These are phyloP conservation scores for Thelaira solivaga DNA, from an alignment of 2,888 invertebrate species.

Conservation along the genomic window DNA sequence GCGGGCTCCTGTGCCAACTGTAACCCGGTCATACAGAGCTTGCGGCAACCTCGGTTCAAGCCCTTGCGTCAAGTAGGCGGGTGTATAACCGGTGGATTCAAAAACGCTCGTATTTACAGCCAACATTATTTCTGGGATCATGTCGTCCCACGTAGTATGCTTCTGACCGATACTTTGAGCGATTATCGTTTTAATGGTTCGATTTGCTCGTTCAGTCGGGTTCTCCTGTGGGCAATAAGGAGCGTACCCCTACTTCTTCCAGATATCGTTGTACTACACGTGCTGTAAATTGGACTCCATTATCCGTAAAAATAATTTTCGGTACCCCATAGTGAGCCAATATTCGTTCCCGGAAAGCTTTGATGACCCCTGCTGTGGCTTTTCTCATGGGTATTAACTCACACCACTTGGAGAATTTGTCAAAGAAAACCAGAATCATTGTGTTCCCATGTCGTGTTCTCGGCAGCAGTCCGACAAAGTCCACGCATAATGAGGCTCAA, in stretches of 20 bases:
- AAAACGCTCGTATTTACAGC: constrained; percentile 11
- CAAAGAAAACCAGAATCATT: neutral
- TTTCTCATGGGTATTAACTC: neutral
- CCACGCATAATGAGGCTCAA: neutral
- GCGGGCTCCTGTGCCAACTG: too few relatives aligned
- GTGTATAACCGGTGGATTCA: neutral
- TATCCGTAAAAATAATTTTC: neutral
- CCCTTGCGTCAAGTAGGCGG: too few relatives aligned
- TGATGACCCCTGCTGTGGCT: neutral
- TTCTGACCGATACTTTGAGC: neutral
- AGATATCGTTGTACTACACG: neutral
- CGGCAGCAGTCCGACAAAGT: neutral
- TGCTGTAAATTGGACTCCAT: neutral
- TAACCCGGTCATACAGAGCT: too few relatives aligned
- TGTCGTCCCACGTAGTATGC: neutral
- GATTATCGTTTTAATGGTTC: neutral
- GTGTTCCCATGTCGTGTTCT: neutral
- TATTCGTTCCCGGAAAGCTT: neutral
- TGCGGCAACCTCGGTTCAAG: too few relatives aligned
- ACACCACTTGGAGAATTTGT: neutral
- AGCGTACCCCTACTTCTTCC: neutral
- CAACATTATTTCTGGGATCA: neutral
- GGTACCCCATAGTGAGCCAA: neutral
- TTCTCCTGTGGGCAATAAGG: neutral
- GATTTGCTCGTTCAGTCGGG: neutral